Evolutionary conservation across 2,888 invertebrate genomes (phyloP).

Genomic region (Tipula helvola): DNA sequence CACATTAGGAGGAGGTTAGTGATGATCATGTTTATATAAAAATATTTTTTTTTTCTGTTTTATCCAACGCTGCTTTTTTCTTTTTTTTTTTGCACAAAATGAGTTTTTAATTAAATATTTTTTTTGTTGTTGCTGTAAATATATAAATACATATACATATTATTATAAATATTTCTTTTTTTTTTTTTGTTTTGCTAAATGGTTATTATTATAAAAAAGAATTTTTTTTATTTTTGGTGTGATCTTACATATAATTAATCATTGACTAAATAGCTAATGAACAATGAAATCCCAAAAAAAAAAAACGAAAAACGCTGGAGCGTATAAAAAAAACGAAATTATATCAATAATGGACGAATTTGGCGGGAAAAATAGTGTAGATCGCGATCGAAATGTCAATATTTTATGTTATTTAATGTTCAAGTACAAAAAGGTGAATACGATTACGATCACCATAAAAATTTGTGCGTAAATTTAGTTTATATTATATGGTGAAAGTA

Average conservation of each 20-base stretch:
- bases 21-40: conserved; percentile 9
- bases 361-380: neutral
- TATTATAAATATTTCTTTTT: neutral
- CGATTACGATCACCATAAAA: neutral
- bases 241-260: conserved; percentile 4
- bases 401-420: neutral
- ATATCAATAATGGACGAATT: neutral
- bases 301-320: neutral
- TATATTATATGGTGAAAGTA: neutral
- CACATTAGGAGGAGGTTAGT: conserved; percentile 21
- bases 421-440: neutral
- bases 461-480: neutral
- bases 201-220: conserved; percentile 4
- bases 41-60: neutral
- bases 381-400: neutral
- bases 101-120: neutral
- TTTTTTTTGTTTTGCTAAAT: neutral
- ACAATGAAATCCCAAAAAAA: neutral
- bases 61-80: neutral
- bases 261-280: neutral
- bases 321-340: neutral
- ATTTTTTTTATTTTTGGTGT: conserved; percentile 4
- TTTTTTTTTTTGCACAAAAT: neutral
- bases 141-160: neutral
- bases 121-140: neutral